Percentiles rank a stretch among this genome's conserved stretches.
These are phyloP conservation scores for Orestias chungarensis DNA, from an alignment of 2,797 vertebrate species.

Conservation along the genomic window DNA sequence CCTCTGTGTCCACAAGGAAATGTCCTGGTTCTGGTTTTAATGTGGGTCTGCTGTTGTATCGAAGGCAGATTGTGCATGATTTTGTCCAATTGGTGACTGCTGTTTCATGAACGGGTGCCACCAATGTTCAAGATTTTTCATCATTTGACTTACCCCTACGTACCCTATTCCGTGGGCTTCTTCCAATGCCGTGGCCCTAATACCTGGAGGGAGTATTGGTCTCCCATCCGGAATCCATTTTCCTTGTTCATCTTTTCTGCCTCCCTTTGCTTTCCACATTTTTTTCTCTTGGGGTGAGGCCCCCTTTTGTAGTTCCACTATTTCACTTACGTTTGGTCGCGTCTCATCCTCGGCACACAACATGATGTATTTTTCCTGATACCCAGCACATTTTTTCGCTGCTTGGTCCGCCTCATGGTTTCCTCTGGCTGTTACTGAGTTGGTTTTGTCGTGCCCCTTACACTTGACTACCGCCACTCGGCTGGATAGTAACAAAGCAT, in stretches of 20 bases:
- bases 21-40: neutral
- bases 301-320: neutral
- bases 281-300: neutral
- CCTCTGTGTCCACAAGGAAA: neutral
- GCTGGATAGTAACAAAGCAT: fast-evolving
- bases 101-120: neutral
- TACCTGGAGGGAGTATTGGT: neutral
- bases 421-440: neutral
- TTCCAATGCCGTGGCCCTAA: fast-evolving
- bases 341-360: neutral
- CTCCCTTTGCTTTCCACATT: neutral
- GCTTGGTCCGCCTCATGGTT: neutral
- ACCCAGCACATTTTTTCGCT: neutral
- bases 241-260: no score
- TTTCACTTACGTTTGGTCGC: neutral
- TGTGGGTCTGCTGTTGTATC: no score
- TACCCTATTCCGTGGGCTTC: neutral
- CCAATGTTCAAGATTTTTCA: neutral
- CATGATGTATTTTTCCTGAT: neutral
- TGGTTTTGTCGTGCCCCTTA: neutral
- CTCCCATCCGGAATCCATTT: neutral
- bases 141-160: neutral
- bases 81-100: no score
- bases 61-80: no score
- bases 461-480: neutral